A percentile compares a stretch with the other conserved stretches of the same genome.
These are phyloP conservation scores for Furnarius figulus DNA, from an alignment of 2,113 vertebrate species.

Conservation along the genomic window DNA sequence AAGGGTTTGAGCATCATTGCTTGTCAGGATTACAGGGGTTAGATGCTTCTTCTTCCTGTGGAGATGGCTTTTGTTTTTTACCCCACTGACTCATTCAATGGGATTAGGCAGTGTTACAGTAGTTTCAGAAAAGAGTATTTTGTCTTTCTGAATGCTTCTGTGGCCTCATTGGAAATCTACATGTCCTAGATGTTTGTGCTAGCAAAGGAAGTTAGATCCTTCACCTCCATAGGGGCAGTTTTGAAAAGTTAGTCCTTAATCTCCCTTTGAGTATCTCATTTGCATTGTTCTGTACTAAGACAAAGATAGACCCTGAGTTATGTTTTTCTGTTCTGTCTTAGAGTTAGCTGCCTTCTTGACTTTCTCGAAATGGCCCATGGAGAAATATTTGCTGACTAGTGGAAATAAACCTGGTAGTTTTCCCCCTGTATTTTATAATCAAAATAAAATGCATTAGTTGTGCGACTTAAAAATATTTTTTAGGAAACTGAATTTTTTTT, in stretches of 20 bases:
- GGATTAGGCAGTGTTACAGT: background rate
- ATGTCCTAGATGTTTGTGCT: background rate
- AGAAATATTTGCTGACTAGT: background rate
- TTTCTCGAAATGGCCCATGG: background rate
- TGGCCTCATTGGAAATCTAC: background rate
- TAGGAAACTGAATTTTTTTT: background rate
- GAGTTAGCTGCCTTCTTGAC: background rate
- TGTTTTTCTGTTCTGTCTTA: background rate
- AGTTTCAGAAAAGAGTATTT: background rate
- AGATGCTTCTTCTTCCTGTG: background rate
- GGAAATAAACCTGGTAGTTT: background rate
- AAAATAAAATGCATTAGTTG: background rate
- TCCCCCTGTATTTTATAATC: background rate
- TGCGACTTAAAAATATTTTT: background rate
- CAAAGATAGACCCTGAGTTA: background rate
- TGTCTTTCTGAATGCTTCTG: background rate
- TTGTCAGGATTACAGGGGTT: background rate
- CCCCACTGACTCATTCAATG: background rate
- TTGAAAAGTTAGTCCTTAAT: background rate
- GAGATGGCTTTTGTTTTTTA: background rate
- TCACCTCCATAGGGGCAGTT: background rate
- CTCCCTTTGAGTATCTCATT: accelerated
- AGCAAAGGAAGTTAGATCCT: background rate
- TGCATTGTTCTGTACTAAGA: background rate
- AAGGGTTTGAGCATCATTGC: background rate